Evolutionary conservation across 1,140 invertebrate genomes (phyloP), one percentile per base, ranked within the genome.

Genomic region (Cydia amplana): DNA sequence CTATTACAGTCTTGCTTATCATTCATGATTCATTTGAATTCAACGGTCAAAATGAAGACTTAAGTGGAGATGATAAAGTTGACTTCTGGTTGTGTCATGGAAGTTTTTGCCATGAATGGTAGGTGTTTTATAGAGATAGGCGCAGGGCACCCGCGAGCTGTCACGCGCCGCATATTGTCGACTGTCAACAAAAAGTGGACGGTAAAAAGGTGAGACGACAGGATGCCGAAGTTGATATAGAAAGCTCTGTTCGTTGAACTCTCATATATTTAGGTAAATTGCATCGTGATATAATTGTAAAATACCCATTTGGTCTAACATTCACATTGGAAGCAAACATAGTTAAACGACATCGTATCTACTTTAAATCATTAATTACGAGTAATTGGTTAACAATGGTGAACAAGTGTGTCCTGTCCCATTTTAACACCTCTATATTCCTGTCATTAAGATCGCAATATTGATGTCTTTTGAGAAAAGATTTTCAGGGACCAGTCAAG

Each of bases 131-230:
- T 80, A 78, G 74, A 85, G 82, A 85, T 82, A 83, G 86, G 83
- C 81, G 84, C 85, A 87, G 83, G 81, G 87, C 84, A 85, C 85
- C 86, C 88, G 85, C 85, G 77, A 87, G 89, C 82, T 89, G 87
- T 89, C 87, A 91, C 89, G 89, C 87, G 87, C 83, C 82, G 74
- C 63, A 78, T 77, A 82, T 82, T 86, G 82, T 89, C 79, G 85
- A 78, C 79, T 79, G 81, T 81, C 75, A 75, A 80, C 79, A 84
- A 85, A 85, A 85, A 83, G 78, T 51, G 78, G 76, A 16, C 64
- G 78, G 77, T 77, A 85, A 83, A 85, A 85, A 85, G 74, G 51
- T 77, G 76, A 78, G 51, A 46, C 51, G 75, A 72, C 74, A 20
- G 65, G 65, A 70, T 70, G 32, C 65, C 32, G 65, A 70, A 36